Base-by-base conservation (phyloP, 2,888 invertebrate genomes). In the Lapara coniferarum region DNA sequence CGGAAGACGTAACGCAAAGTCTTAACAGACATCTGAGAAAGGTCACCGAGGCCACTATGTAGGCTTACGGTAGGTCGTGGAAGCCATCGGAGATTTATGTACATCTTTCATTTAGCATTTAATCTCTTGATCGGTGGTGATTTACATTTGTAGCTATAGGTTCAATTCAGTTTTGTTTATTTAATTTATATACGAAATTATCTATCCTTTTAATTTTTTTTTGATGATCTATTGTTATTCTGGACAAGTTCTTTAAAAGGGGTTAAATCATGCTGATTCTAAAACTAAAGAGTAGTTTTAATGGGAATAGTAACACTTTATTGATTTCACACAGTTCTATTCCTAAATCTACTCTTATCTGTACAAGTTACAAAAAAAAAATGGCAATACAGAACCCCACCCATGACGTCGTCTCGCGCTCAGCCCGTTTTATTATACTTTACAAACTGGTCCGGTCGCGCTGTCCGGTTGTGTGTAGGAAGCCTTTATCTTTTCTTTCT, bases 361-460 rank as follows among this genome's bases (percentile, higher is more conserved):
- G 0, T 7, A 37, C 8, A 8, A 37, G 7, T 8, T 37, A 5
- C 37, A 8, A 0, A 8, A 53, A 53, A 53, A 55, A 10, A 12
- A 0, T 55, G 49, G 19, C 6, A 12, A 12, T 63, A 63, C 63
- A 10, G 49, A 63, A 63, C 49, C 44, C 19, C 5, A 16, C 1
- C 19, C 16, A 5, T 5, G 8, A 7, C 5, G 6, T 10, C 13
- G 4, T 12, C 13, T 19, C 63, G 2, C 46, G 49, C 63, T 49
- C 7, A 13, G 19, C 63, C 63, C 49, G 63, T 63, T 63, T 63
- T 84, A 86, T 86, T 87, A 85, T 81, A 82, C 84, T 84, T 81
- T 81, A 82, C 77, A 73, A 78, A 80, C 84, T 81, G 81, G 85
- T 83, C 77, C 63, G 49, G 63, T 63, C 63, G 63, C 63, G 63